Evolutionary conservation across 2,113 vertebrate species (phyloP).

Genomic region (Menidia beryllina): DNA sequence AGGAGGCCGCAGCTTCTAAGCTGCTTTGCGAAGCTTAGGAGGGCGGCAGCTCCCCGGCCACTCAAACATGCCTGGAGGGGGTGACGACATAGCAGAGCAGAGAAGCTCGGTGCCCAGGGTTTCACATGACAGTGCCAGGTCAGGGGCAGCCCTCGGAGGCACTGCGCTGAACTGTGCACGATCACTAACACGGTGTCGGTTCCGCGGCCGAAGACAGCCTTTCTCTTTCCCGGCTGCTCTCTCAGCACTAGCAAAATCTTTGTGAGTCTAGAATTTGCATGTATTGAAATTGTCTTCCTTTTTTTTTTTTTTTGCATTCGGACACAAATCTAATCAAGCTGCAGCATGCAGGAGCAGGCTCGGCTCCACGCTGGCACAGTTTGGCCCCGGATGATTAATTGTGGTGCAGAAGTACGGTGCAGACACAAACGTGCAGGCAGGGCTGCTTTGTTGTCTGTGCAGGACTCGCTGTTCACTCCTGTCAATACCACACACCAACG

Average conservation of each 20-base stretch:
- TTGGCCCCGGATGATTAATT: constrained; percentile 49
- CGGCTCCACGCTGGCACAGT: constrained; percentile 44
- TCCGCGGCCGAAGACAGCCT: constrained; percentile 31
- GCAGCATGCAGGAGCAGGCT: constrained; percentile 22
- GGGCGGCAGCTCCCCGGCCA: constrained; percentile 65
- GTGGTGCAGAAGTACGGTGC: constrained; percentile 37
- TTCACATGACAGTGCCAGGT: constrained; percentile 68
- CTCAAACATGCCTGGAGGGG: constrained; percentile 65
- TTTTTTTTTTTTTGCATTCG: background rate
- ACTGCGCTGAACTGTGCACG: constrained; percentile 46
- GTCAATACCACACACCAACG: constrained; percentile 52
- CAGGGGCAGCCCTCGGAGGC: constrained; percentile 48
- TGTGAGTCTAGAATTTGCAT: background rate
- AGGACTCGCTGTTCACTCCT: constrained; percentile 61
- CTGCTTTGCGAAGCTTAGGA: constrained; percentile 77
- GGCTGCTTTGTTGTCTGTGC: background rate
- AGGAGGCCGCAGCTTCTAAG: constrained; percentile 67
- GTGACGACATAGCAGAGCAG: constrained; percentile 66
- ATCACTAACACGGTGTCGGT: constrained; percentile 40
- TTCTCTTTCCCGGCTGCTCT: constrained; percentile 19
- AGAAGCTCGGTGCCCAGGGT: constrained; percentile 67
- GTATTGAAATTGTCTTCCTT: constrained; percentile 10
- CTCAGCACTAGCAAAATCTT: constrained; percentile 5
- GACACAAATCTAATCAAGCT: constrained; percentile 12
- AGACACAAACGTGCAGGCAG: constrained; percentile 1